Conservation (phyloP, 2,797 vertebrate species). For the Bufotes viridis region DNA sequence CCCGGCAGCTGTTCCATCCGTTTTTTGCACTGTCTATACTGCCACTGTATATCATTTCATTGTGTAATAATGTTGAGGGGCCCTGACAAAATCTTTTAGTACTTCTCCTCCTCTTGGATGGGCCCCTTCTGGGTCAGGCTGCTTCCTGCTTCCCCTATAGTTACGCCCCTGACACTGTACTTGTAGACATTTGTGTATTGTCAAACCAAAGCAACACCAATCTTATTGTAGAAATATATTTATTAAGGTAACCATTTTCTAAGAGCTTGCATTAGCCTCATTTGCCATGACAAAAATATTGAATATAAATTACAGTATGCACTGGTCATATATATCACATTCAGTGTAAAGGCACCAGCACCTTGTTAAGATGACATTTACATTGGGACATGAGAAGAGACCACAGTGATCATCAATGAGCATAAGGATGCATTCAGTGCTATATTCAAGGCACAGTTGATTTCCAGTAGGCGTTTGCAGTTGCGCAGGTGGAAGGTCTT, state of each 20-base stretch:
- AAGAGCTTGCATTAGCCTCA: constrained; percentile 40
- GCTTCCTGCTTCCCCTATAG: too few species aligned
- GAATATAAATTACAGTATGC: constrained; percentile 26
- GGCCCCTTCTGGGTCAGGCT: too few species aligned
- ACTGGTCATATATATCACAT: constrained; percentile 23
- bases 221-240: constrained; percentile 58
- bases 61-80: too few species aligned
- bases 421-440: not conserved
- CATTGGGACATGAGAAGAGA: constrained; percentile 12
- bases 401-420: constrained; percentile 14
- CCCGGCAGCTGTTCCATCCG: too few species aligned
- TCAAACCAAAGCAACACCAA: not conserved
- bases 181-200: not conserved
- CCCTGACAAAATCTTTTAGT: too few species aligned
- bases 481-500: not conserved
- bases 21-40: too few species aligned
- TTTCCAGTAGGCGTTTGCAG: constrained; percentile 4
- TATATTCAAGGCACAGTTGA: constrained; percentile 37
- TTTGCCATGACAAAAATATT: constrained; percentile 49
- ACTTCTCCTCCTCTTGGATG: too few species aligned
- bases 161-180: too few species aligned
- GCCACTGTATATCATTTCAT: too few species aligned
- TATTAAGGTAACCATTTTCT: constrained; percentile 48
- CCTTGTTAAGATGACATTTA: constrained; percentile 15
- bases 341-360: constrained; percentile 45